Evolutionary conservation across 2,888 invertebrate genomes (phyloP).

Genomic region (Teleogryllus oceanicus): DNA sequence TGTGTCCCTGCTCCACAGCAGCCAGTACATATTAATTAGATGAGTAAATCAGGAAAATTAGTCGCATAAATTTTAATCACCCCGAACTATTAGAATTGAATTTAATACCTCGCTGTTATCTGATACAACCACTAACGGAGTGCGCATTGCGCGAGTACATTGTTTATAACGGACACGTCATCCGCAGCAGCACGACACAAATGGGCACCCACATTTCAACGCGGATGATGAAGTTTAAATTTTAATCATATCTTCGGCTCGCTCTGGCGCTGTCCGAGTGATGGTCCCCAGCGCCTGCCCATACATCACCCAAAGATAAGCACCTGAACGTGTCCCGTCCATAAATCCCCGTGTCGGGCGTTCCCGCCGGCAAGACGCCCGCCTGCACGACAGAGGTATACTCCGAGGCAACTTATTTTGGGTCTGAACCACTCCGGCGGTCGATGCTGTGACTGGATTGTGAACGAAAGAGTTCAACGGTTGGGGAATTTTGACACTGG

Average conservation of each 20-base stretch:
- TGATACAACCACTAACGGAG: not conserved
- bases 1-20: too few species aligned
- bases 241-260: conserved; percentile 1
- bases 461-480: too few species aligned
- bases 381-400: too few species aligned
- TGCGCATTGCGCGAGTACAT: not conserved
- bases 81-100: not conserved
- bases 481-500: too few species aligned
- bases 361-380: not conserved
- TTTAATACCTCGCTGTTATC: not conserved
- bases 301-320: not conserved
- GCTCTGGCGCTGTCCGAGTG: not conserved
- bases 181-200: not conserved
- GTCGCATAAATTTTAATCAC: not conserved
- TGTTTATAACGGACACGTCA: not conserved
- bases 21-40: not conserved
- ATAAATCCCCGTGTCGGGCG: not conserved
- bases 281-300: not conserved
- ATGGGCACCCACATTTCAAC: not conserved
- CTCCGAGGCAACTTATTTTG: too few species aligned
- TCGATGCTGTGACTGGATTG: too few species aligned
- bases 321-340: not conserved
- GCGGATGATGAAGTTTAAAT: conserved; percentile 3
- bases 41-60: not conserved
- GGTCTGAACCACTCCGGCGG: too few species aligned